Base-by-base conservation (phyloP, 2,113 vertebrate species). In the Bubo bubo region DNA sequence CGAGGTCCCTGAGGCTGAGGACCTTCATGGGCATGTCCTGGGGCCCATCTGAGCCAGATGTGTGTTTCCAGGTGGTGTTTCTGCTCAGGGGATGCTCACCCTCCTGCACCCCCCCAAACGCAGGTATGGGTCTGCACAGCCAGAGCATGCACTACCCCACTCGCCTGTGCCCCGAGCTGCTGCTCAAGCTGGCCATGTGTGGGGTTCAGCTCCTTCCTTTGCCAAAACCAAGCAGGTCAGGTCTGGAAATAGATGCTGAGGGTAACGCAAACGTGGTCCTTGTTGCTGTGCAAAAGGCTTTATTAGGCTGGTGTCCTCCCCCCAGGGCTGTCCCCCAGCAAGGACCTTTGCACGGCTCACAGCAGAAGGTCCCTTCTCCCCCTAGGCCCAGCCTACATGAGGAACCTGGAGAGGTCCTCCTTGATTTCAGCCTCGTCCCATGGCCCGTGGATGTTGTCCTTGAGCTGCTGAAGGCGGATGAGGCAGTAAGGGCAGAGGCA, bases 381-480 rank as follows among this genome's bases (percentile, higher is more conserved):
- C 30, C 4, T 4, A 0, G 27, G 49, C 55, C 64, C 32, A 35
- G 47, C 27, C 97, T 96, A 98, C 95, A 96, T 98, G 68, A 99
- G 98, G 94, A 99, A 99, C 89, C 94, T 98, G 76, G 98, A 98
- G 49, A 99, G 98, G 88, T 99, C 99, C 95, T 99, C 99, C 21
- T 98, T 99, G 96, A 99, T 99, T 96, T 99, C 99, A 4, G 99
- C 99, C 97, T 99, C 99, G 3, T 99, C 99, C 99, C 99, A 99
- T 0, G 99, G 99, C 21, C 99, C 99, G 0, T 99, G 99, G 87
- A 99, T 99, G 96, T 99, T 99, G 98, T 99, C 99, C 95, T 99
- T 99, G 95, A 99, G 99, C 83, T 98, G 98, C 97, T 99, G 99
- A 37, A 99, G 96, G 56, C 97, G 96, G 70, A 99, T 98, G 50